Evolutionary conservation across 2,113 vertebrate genomes (phyloP), one percentile per base, ranked within the genome.

Genomic region (Megaleporinus macrocephalus): DNA sequence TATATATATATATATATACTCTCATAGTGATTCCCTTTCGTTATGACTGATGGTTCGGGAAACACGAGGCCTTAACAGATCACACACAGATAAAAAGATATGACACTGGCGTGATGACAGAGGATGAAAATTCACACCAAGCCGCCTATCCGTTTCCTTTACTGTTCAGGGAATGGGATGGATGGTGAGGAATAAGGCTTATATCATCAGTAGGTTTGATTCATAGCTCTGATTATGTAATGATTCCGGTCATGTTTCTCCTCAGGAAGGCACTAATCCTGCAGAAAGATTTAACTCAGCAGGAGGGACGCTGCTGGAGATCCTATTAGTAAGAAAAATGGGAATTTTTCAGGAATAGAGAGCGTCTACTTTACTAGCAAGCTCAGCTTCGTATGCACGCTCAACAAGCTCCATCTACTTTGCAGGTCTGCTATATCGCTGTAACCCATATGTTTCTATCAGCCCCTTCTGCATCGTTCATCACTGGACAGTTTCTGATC

Each of bases 141-240:
- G 55, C 65, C 75, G 68, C 61, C 24, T 77, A 78, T 72, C 36
- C 5, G 41, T 62, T 71, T 82, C 66, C 65, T 72, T 61, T 22
- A 36, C n/a, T 13, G 5, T 83, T 77, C 4, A 27, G 44, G 36
- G 57, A 78, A 55, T 7, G 24, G 55, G 41, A 55, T 51, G 41
- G 41, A 29, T 33, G 41, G 41, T 30, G 68, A 79, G 10, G 51
- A n/a, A 27, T 29, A 15, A 66, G 22, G 68, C 10, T 71, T 55
- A 70, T 30, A 79, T 70, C 77, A 63, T 63, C 26, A 29, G 26
- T 29, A 27, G 26, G 49, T 65, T 36, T 53, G 14, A 70, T 69
- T 76, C 20, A 59, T 68, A 33, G 65, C 24, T 29, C 41, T 0
- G 49, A 59, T 30, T 36, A 72, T 36, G 47, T 51, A 70, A 72